Evolutionary conservation across 2,888 invertebrate genomes (phyloP).

Genomic region (Melolontha melolontha): DNA sequence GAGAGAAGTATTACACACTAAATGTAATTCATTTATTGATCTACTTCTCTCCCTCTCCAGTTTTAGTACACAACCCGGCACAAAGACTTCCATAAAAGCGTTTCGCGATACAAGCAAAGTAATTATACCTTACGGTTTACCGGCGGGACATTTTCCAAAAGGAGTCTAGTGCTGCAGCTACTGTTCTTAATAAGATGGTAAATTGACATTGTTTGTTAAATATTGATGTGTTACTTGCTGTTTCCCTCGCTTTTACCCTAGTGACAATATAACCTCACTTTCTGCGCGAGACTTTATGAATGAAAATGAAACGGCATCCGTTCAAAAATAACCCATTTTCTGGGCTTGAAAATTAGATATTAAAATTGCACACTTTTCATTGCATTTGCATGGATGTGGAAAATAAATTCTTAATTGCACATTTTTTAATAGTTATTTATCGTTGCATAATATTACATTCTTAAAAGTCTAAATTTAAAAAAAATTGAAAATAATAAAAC

Average conservation of each 20-base stretch:
- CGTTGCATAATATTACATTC: too few relatives aligned
- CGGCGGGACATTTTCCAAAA: constrained; percentile 17
- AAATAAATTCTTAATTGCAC: not conserved
- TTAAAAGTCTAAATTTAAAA: too few relatives aligned
- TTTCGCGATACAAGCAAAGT: constrained; percentile 41
- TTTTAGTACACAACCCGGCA: constrained; percentile 50
- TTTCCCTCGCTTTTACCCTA: constrained; percentile 43
- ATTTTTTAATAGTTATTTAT: not conserved
- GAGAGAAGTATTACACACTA: constrained; percentile 54
- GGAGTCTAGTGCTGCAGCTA: constrained; percentile 16
- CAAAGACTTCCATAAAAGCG: constrained; percentile 48
- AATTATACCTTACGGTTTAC: constrained; percentile 45
- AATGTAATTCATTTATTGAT: constrained; percentile 67
- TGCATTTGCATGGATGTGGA: constrained; percentile 11
- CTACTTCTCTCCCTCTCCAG: constrained; percentile 59
- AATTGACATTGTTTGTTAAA: constrained; percentile 44
- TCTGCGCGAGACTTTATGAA: constrained; percentile 42
- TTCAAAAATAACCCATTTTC: constrained; percentile 32
- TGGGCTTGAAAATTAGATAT: constrained; percentile 6
- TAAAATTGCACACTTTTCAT: constrained; percentile 7
- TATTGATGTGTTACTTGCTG: constrained; percentile 41
- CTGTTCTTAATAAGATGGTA: constrained; percentile 43
- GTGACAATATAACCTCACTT: constrained; percentile 50
- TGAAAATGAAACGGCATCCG: constrained; percentile 21
- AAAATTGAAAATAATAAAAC: constrained; percentile 2